Percentiles rank a stretch among this genome's conserved stretches.
These are phyloP conservation scores for Nothoprocta perdicaria DNA, from an alignment of 2,113 vertebrate genomes.

Conservation along the genomic window DNA sequence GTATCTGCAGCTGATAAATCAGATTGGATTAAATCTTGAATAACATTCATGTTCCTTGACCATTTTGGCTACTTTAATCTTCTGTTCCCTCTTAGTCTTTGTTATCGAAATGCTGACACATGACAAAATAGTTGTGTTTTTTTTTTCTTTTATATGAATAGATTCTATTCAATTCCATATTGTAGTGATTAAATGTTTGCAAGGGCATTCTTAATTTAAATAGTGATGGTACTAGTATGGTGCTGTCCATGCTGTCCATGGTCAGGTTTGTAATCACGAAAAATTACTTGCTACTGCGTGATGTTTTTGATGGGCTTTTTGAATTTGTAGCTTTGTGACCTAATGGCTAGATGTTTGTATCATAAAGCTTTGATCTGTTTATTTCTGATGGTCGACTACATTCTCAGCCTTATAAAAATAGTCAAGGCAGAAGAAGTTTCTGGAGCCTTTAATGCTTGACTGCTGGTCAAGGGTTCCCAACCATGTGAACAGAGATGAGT, in stretches of 20 bases:
- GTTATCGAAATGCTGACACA: neutral
- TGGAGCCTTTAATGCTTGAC: neutral
- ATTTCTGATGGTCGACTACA: neutral
- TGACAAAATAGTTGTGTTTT: neutral
- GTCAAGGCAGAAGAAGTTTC: neutral
- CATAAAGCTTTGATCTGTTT: neutral
- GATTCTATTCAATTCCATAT: neutral
- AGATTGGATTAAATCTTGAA: neutral
- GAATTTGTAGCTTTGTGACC: neutral
- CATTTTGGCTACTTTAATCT: neutral
- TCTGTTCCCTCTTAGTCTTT: neutral
- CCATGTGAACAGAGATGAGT: neutral
- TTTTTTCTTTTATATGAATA: neutral
- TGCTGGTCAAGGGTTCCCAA: neutral
- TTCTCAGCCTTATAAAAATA: neutral
- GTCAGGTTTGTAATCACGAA: accelerated
- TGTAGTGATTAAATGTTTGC: neutral
- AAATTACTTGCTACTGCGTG: neutral
- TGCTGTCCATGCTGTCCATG: neutral
- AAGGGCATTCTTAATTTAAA: neutral
- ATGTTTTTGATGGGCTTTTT: neutral
- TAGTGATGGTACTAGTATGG: neutral
- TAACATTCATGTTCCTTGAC: neutral
- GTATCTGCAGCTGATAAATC: neutral
- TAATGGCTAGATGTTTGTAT: neutral